Percentiles rank a stretch among this genome's conserved stretches.
Evolutionary conservation across 2,113 vertebrate genomes (phyloP).

Genomic region (Pimephales promelas): DNA sequence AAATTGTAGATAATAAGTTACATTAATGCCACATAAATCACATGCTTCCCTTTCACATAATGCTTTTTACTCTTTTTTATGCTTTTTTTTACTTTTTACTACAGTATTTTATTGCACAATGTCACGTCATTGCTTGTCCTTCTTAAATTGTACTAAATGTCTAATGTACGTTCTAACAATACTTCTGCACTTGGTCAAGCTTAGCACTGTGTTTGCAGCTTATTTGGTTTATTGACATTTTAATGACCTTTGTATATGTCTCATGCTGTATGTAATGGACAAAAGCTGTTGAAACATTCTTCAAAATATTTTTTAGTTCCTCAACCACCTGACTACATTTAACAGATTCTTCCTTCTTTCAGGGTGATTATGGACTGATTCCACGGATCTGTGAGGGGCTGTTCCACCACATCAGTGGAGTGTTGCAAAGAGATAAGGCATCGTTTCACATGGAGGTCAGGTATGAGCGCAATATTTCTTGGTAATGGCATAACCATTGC

Average conservation of each 20-base stretch:
- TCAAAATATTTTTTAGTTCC: not conserved
- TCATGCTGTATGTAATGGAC: not conserved
- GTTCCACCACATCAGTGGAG: constrained; percentile 85
- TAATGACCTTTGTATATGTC: not conserved
- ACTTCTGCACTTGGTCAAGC: not conserved
- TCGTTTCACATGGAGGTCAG: constrained; percentile 97
- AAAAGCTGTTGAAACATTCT: not conserved
- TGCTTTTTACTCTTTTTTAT: not conserved
- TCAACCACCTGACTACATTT: not conserved
- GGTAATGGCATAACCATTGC: constrained; percentile 19
- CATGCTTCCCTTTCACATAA: not conserved
- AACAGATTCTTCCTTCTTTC: constrained; percentile 32
- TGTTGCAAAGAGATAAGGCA: constrained; percentile 84
- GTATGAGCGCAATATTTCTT: constrained; percentile 64
- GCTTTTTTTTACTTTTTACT: no score
- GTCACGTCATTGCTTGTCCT: not conserved
- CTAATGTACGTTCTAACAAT: not conserved
- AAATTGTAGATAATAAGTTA: not conserved
- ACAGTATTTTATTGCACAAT: not conserved
- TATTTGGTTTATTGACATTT: not conserved
- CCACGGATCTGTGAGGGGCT: constrained; percentile 94
- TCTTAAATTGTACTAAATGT: not conserved
- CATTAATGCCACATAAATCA: not conserved
- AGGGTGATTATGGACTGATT: constrained; percentile 92
- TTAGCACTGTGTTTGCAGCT: not conserved